Base-by-base conservation (phyloP, 2,797 vertebrate species). In the Macropus fuliginosus region DNA sequence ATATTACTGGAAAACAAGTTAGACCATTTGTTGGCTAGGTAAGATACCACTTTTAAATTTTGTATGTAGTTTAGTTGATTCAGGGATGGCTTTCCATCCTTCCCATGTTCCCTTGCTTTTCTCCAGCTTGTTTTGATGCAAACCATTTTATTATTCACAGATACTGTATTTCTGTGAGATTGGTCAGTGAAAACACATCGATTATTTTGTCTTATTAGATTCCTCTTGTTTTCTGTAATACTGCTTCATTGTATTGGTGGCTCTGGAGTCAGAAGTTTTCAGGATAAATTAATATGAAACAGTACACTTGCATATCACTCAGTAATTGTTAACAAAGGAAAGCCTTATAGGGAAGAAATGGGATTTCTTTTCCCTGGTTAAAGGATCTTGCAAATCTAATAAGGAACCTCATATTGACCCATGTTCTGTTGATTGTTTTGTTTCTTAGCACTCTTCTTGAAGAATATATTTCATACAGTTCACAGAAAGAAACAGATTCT, bases 21-120 rank as follows among this genome's bases (percentile, higher is more conserved):
- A 97, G 99, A 99, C 97, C 98, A 93, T 50, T 98, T 99, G 0
- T 94, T 99, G 57, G 99, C 99, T 59, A 98, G 98, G 99, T 99
- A 99, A 99, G 98, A 87, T 95, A n/a, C 54, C 89, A 29, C 52
- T 94, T 93, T 55, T 91, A 56, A 91, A 91, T 87, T 91, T 92
- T 93, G 54, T 95, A 66, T 28, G 96, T 4, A n/a, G 34, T 93
- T 1, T 94, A 13, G 6, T 59, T 55, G 34, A 90, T 93, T 93
- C 18, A 56, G 55, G 28, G 14, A 89, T 91, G 54, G 9, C 18
- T 55, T 89, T 89, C 13, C 59, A 87, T 31, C 92, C 93, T 94
- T 94, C 50, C n/a, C 13, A 6, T 96, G 59, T 40, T 91, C 56
- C 8, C n/a, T 95, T 90, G 92, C 31, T 91, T 93, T 91, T 28